Conservation (phyloP, 2,797 vertebrate genomes). For the Poecilia velifera region DNA sequence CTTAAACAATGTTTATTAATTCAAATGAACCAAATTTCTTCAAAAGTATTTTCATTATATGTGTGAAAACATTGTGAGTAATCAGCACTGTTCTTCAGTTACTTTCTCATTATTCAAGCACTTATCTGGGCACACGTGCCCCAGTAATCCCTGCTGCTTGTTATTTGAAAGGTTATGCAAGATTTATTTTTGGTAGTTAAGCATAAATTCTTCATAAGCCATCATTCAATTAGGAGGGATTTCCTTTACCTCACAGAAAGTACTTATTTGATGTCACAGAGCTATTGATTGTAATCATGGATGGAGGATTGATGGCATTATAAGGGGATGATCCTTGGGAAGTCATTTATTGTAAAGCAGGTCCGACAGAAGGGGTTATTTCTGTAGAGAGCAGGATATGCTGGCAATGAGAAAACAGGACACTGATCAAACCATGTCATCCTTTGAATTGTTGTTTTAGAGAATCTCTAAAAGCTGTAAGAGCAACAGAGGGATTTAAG, state of each 20-base stretch:
- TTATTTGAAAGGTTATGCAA: slow-evolving; percentile 27
- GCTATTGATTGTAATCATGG: slow-evolving; percentile 30
- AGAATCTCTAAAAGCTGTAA: neutral
- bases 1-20: neutral
- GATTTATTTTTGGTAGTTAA: slow-evolving; percentile 41
- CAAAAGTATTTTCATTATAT: neutral
- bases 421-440: neutral
- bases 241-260: slow-evolving; percentile 27
- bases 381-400: neutral
- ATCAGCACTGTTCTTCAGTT: neutral
- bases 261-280: slow-evolving; percentile 16
- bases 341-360: slow-evolving; percentile 9
- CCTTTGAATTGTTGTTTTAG: neutral
- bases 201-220: slow-evolving; percentile 23
- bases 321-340: slow-evolving; percentile 16
- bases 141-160: slow-evolving; percentile 19
- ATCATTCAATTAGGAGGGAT: slow-evolving; percentile 36
- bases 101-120: slow-evolving; percentile 12
- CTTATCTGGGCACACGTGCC: neutral
- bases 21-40: neutral
- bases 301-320: slow-evolving; percentile 11
- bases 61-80: neutral
- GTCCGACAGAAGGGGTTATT: neutral
- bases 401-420: neutral
- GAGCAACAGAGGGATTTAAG: neutral